These are phyloP conservation scores for Hyppa rectilinea DNA, from an alignment of 2,888 invertebrate genomes.

Conservation along the genomic window DNA sequence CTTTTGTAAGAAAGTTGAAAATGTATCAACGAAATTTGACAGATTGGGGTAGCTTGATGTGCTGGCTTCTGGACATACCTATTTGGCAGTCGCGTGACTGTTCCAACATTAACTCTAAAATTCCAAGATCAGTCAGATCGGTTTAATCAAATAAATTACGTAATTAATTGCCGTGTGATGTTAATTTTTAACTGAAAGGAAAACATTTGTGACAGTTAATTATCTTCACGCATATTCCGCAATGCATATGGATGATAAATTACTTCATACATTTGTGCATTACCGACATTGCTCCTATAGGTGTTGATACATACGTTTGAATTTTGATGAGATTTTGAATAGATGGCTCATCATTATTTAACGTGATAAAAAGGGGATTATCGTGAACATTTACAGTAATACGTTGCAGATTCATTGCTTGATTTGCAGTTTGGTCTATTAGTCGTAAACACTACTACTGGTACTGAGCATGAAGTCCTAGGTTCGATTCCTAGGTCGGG, in stretches of 20 bases:
- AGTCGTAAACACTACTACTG: background rate
- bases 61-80: background rate
- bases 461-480: background rate
- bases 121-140: constrained; percentile 17
- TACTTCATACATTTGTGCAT: background rate
- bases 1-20: too few species aligned
- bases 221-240: constrained; percentile 35
- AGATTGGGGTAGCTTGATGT: too few species aligned
- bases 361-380: background rate
- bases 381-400: too few species aligned
- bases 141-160: constrained; percentile 32
- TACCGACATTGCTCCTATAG: background rate
- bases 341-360: background rate
- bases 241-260: constrained; percentile 27
- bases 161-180: constrained; percentile 36
- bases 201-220: constrained; percentile 24
- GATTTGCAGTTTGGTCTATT: background rate
- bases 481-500: background rate
- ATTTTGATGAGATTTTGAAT: background rate
- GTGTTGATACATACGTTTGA: background rate
- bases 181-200: constrained; percentile 32
- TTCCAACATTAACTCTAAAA: constrained; percentile 9
- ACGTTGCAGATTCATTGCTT: too few species aligned
- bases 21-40: too few species aligned
- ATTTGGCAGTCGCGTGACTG: constrained; percentile 25